Base-by-base conservation (phyloP, 2,797 vertebrate species). In the Tapera naevia region DNA sequence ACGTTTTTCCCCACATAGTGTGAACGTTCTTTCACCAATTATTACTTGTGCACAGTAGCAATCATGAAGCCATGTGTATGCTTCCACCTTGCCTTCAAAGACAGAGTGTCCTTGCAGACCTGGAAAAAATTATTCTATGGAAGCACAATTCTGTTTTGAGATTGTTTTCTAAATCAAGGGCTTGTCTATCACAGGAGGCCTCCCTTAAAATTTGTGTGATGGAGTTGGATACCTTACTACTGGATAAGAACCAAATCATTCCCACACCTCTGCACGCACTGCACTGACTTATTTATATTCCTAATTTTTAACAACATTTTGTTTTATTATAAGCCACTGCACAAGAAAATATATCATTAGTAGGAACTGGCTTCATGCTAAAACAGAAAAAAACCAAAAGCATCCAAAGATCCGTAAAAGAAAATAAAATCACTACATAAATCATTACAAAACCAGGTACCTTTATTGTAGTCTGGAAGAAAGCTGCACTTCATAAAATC, bases 401-500 rank as follows among this genome's bases (percentile, higher is more conserved):
- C 27, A 18, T 70, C 41, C 46, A 80, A 84, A 82, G 43, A 64
- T 43, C 30, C 45, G 37, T 27, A 15, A 67, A 79, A 56, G 66
- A 71, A 81, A 94, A 79, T 50, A 89, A 67, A 71, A 17, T 17
- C 53, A n/a, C 19, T 30, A 11, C 12, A 60, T 72, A 72, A 95
- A 90, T 88, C 83, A 60, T 58, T 11, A 11, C 45, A 69, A 62
- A 74, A 16, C 1, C 45, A 43, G 58, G 62, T 45, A n/a, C 11
- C 18, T 71, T 71, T 45, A 70, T 50, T 33, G 39, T 22, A 33
- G 17, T 25, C 22, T 64, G 57, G 41, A 67, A 78, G 61, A 88
- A 50, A 70, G 35, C 56, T 65, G 67, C 45, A 69, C 86, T 69
- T 80, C 72, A 61, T 80, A 92, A 92, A 93, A 86, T 8, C 60